These are phyloP conservation scores for Platynereis dumerilii DNA, from an alignment of 2,888 invertebrate species.

Conservation along the genomic window DNA sequence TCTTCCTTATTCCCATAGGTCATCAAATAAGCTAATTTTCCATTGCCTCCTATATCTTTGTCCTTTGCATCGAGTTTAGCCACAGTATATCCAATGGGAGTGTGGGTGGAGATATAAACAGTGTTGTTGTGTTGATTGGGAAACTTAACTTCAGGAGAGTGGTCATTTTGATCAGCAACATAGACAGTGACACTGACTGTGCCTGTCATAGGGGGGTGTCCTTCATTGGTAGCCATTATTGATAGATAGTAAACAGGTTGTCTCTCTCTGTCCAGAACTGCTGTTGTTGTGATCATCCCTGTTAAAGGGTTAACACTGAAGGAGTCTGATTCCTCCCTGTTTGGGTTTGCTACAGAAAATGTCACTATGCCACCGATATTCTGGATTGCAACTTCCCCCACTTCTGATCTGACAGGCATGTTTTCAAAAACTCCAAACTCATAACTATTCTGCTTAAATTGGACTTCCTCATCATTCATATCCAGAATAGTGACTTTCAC, in stretches of 20 bases:
- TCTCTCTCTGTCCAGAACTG: slow-evolving; percentile 40
- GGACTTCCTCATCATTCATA: slow-evolving; percentile 48
- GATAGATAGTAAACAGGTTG: slow-evolving; percentile 23
- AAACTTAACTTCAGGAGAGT: slow-evolving; percentile 43
- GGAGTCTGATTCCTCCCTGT: background rate
- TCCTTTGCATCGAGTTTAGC: slow-evolving; percentile 43
- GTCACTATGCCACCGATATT: slow-evolving; percentile 16
- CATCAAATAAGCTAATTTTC: slow-evolving; percentile 39
- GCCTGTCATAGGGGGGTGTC: slow-evolving; percentile 31
- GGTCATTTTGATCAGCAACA: slow-evolving; percentile 50
- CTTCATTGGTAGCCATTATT: slow-evolving; percentile 31
- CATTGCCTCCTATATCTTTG: slow-evolving; percentile 44
- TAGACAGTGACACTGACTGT: slow-evolving; percentile 38
- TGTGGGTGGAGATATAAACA: slow-evolving; percentile 35
- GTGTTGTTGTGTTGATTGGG: slow-evolving; percentile 44
- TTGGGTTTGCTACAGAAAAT: slow-evolving; percentile 9
- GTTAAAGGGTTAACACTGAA: slow-evolving; percentile 41
- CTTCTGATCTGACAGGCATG: slow-evolving; percentile 14
- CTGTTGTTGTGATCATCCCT: slow-evolving; percentile 41
- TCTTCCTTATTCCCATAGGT: slow-evolving; percentile 58
- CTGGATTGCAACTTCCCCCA: slow-evolving; percentile 21
- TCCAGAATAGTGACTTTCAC: slow-evolving; percentile 45
- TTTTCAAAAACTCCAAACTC: slow-evolving; percentile 25
- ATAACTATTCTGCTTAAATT: slow-evolving; percentile 34
- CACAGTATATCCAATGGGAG: slow-evolving; percentile 40